These are phyloP conservation scores for Lepidocyrtinus sp. DNA, from an alignment of 2,888 invertebrate genomes.

Conservation along the genomic window DNA sequence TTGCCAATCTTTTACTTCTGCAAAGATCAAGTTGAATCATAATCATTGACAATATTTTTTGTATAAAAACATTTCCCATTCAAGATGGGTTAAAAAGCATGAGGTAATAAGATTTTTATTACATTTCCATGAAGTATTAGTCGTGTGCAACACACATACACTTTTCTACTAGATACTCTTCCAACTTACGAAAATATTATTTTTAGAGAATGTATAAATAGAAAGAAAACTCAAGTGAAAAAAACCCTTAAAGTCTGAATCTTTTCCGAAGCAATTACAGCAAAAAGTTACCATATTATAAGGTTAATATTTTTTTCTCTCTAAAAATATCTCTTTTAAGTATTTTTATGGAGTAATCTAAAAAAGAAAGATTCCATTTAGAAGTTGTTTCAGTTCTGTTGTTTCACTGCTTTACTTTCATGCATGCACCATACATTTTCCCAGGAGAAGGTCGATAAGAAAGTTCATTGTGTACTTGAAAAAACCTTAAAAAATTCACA, in stretches of 20 bases:
- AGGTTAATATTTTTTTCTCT: neutral
- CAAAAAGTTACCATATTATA: neutral
- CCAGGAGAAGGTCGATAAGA: constrained; percentile 5
- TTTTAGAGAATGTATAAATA: neutral
- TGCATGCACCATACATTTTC: constrained; percentile 12
- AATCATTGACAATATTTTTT: too few species aligned
- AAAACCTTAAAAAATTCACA: too few species aligned
- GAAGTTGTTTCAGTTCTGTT: constrained; percentile 14
- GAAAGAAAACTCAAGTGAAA: too few species aligned
- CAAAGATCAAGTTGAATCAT: too few species aligned
- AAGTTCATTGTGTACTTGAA: neutral
- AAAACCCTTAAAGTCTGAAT: constrained; percentile 2
- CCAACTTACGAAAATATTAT: neutral
- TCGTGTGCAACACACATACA: too few species aligned
- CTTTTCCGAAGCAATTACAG: constrained; percentile 3
- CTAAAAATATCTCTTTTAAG: constrained; percentile 5
- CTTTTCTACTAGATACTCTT: too few species aligned
- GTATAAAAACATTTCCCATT: too few species aligned
- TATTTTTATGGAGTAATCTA: too few species aligned
- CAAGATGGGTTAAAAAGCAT: too few species aligned
- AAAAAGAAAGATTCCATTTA: neutral
- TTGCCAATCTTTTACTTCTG: too few species aligned
- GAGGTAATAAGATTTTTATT: too few species aligned
- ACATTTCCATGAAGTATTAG: too few species aligned
- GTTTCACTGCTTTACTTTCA: constrained; percentile 9